Base-by-base conservation (phyloP, 30 jellyfish, hydroid and myxozoan species). In the Aurelia aurita region DNA sequence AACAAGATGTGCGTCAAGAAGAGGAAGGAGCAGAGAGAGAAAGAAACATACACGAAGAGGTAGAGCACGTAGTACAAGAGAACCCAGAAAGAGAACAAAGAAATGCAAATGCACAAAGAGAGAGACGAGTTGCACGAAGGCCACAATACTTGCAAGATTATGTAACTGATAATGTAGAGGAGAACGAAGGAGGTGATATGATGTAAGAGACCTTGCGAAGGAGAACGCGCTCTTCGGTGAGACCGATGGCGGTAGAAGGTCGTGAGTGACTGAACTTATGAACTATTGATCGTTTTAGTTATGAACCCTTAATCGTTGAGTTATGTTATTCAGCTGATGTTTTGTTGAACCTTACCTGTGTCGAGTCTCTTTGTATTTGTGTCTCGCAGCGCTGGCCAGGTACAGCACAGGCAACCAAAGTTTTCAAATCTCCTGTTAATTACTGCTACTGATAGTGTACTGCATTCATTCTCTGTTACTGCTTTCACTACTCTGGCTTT, bases 181-280 rank as follows among this genome's bases (percentile, higher is more conserved):
- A 47, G 59, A 47, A 47, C 59, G 59, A 47, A 47, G 59, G 59
- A 47, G 59, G 59, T 47, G 59, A 47, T 47, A 16, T 47, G 59
- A 47, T 47, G 59, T 47, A 47, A 47, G 59, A 47, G 59, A 47
- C 59, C 14, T 47, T 47, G 16, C 59, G 59, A 47, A 47, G 59
- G 59, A 47, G 59, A 47, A 47, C n/a, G 59, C 59, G 10, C 59
- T 47, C 59, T 47, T 47, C 59, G 59, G 59, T 8, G 14, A 8
- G 10, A 47, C 59, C 59, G 59, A 47, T 47, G 16, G n/a, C 16
- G 59, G 59, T 16, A 47, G 59, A 47, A 47, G 59, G 59, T 47
- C 59, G 59, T 47, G 59, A 47, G 59, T 47, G 59, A 47, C 59
- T 47, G 10, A 16, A 47, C 59, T 47, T n/a, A n/a, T n/a, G n/a